phyloP scores from a whole-genome alignment of 2,113 vertebrate species.

The Nesogale talazaci region DNA sequence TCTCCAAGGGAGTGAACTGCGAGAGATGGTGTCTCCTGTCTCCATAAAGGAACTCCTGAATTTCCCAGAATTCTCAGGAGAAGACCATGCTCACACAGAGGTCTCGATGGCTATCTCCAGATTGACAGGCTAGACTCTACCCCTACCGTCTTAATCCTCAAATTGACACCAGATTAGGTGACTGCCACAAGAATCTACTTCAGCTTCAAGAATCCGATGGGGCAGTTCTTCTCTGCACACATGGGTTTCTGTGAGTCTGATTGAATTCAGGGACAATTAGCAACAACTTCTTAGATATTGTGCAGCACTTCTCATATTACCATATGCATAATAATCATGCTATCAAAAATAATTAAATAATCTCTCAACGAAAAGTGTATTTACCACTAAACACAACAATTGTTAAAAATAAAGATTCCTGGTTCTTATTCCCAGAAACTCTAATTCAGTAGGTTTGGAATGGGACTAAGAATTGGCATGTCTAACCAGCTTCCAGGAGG shows the following conservation, averaged over 20 bases:
- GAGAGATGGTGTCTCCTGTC: too few relatives aligned
- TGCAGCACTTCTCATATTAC: background rate
- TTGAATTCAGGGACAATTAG: background rate
- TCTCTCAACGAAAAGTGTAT: too few relatives aligned
- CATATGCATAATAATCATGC: background rate
- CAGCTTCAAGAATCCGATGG: background rate
- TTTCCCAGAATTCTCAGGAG: too few relatives aligned
- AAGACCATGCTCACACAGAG: too few relatives aligned
- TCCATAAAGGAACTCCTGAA: too few relatives aligned
- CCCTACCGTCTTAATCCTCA: too few relatives aligned
- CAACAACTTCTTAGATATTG: background rate
- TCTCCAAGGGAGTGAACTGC: too few relatives aligned
- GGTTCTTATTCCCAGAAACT: background rate
- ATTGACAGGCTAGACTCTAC: too few relatives aligned
- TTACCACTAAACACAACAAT: too few relatives aligned
- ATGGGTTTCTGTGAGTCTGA: background rate
- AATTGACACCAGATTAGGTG: too few relatives aligned
- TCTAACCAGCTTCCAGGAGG: background rate
- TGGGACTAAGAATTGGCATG: background rate
- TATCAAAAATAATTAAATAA: too few relatives aligned
- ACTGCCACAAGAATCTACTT: background rate
- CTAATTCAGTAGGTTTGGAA: background rate
- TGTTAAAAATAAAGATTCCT: slow-evolving; percentile 16
- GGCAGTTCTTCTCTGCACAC: background rate
- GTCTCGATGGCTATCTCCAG: too few relatives aligned